These are phyloP conservation scores for Dromaius novaehollandiae DNA, from an alignment of 2,113 vertebrate species.

Conservation along the genomic window DNA sequence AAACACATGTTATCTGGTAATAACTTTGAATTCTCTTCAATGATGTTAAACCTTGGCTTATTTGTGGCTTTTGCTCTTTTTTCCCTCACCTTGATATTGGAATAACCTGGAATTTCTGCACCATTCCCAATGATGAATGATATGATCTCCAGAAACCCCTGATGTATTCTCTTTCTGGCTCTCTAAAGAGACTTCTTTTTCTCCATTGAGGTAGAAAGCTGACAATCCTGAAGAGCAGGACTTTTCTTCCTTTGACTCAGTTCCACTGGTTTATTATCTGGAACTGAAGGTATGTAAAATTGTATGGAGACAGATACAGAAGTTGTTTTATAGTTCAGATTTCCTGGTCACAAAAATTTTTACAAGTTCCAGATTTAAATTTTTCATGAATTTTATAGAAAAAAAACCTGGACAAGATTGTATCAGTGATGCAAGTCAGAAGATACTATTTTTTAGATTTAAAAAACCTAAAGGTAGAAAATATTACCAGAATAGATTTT, in stretches of 20 bases:
- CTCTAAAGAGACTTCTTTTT: background rate
- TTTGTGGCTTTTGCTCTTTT: background rate
- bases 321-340: background rate
- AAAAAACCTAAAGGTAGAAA: background rate
- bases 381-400: background rate
- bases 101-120: background rate
- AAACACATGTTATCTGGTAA: conserved; percentile 51
- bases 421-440: background rate
- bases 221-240: background rate
- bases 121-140: background rate
- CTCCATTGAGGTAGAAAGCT: background rate
- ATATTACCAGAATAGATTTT: background rate
- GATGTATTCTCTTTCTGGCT: background rate
- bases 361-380: background rate
- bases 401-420: background rate
- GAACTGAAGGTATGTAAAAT: background rate
- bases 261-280: background rate
- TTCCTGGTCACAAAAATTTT: background rate
- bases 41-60: background rate
- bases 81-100: background rate
- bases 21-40: conserved; percentile 24
- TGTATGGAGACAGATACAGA: background rate
- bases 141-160: background rate
- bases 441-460: background rate
- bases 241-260: background rate